Evolutionary conservation across 2,113 vertebrate genomes (phyloP).

Genomic region (Natator depressus): DNA sequence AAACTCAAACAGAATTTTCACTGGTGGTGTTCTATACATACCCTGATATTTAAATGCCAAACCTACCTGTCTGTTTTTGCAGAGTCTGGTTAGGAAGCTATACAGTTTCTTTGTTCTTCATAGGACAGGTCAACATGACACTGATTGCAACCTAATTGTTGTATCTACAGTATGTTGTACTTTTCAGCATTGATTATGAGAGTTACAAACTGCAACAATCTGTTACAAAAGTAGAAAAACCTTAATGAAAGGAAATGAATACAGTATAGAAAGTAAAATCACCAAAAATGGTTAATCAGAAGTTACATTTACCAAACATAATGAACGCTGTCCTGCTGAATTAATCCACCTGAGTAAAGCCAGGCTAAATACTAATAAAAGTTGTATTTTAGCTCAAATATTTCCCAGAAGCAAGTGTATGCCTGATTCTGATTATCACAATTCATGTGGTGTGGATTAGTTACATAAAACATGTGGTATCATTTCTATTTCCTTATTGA

Average conservation of each 20-base stretch:
- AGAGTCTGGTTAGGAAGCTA: rapidly evolving
- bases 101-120: neutral
- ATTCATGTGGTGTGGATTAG: neutral
- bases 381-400: neutral
- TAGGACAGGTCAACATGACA: rapidly evolving
- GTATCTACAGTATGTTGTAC: neutral
- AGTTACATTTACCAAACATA: neutral
- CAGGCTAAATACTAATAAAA: neutral
- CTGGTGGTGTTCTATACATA: neutral
- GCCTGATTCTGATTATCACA: neutral
- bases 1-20: neutral
- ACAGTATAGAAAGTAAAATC: neutral
- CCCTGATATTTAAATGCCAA: neutral
- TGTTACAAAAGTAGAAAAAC: neutral
- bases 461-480: neutral
- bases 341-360: neutral
- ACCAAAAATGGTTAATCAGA: neutral
- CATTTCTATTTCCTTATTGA: neutral
- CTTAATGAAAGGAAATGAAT: neutral
- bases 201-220: neutral
- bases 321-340: neutral
- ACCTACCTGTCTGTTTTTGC: neutral
- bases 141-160: rapidly evolving
- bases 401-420: neutral
- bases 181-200: neutral